Conservation (phyloP, 2,797 vertebrate genomes). For the Uromys caudimaculatus region DNA sequence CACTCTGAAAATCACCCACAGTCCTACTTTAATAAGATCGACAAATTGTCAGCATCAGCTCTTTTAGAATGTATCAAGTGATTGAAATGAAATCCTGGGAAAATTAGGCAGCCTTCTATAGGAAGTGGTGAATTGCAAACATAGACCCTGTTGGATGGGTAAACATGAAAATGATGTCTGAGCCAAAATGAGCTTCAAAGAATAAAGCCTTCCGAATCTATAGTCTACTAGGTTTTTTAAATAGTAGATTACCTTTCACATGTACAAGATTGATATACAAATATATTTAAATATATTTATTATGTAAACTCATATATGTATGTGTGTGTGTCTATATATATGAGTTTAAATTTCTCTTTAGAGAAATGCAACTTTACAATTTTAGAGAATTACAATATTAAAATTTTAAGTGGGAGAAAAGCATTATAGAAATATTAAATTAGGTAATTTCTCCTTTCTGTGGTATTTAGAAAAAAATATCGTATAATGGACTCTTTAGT, state of each 20-base stretch:
- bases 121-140: not conserved
- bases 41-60: not conserved
- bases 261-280: not conserved
- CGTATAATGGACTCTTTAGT: not conserved
- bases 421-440: not conserved
- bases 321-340: not conserved
- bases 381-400: slow-evolving; percentile 48
- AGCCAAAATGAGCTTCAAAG: not conserved
- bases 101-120: not conserved
- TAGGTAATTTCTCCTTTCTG: not conserved
- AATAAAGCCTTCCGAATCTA: not conserved
- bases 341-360: slow-evolving; percentile 6
- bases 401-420: slow-evolving; percentile 43
- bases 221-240: not conserved
- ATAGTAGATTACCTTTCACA: not conserved
- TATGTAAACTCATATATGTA: not conserved
- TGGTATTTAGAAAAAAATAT: not conserved
- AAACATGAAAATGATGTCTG: not conserved
- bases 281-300: not conserved
- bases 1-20: slow-evolving; percentile 33
- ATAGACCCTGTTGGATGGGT: not conserved
- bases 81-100: not conserved
- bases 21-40: slow-evolving; percentile 33
- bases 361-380: not conserved
- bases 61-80: not conserved